Conservation (phyloP, 2,797 vertebrate genomes). For the Morelia viridis region DNA sequence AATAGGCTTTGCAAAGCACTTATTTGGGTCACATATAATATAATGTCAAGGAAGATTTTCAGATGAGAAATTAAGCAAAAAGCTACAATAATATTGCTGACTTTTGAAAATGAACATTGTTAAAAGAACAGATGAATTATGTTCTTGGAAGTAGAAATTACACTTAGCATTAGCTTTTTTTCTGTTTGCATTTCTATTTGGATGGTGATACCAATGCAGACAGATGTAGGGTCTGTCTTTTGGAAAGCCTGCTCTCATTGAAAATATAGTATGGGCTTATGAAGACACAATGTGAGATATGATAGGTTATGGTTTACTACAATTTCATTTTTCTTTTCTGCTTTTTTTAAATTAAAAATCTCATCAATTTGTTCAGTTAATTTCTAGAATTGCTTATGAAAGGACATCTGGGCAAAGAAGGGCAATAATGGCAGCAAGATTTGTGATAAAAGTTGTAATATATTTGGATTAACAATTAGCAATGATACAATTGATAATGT, state of each 20-base stretch:
- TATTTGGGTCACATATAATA: slow-evolving; percentile 66
- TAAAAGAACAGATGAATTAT: slow-evolving; percentile 35
- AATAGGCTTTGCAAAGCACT: slow-evolving; percentile 63
- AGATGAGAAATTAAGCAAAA: slow-evolving; percentile 56
- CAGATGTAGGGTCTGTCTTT: background rate
- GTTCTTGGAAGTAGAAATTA: slow-evolving; percentile 48
- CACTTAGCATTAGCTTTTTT: background rate
- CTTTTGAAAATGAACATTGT: slow-evolving; percentile 20
- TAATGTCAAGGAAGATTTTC: slow-evolving; percentile 52
- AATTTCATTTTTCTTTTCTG: background rate
- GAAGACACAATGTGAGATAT: background rate
- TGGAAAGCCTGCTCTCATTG: background rate
- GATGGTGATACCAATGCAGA: background rate
- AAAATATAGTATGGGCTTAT: background rate
- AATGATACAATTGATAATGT: background rate
- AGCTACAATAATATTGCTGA: slow-evolving; percentile 32
- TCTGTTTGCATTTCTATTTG: background rate
- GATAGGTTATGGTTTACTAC: background rate
- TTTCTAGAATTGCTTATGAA: background rate
- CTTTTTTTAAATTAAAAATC: background rate
- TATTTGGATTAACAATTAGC: background rate
- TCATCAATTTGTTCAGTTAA: background rate
- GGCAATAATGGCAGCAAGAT: background rate
- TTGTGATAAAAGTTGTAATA: background rate
- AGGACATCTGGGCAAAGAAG: background rate